Evolutionary conservation across 2,113 vertebrate species (phyloP).

Genomic region (Ceyx melanurus): DNA sequence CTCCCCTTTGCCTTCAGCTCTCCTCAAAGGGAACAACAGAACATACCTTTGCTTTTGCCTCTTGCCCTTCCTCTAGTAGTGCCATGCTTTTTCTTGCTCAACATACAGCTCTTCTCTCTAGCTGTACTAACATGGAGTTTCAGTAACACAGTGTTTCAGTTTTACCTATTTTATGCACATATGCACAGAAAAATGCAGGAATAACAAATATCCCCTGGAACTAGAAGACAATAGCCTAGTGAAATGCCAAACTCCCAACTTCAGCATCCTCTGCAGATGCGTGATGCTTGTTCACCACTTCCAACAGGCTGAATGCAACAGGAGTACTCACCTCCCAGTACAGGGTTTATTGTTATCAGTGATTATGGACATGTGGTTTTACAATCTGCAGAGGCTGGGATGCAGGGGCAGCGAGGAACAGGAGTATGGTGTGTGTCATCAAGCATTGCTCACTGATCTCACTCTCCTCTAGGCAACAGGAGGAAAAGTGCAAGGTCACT

Average conservation of each 20-base stretch:
- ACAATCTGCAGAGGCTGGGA: not conserved
- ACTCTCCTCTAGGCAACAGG: slow-evolving; percentile 28
- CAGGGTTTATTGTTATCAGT: slow-evolving; percentile 32
- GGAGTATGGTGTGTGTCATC: not conserved
- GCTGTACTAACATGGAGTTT: not conserved
- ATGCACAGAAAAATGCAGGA: not conserved
- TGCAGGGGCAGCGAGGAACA: not conserved
- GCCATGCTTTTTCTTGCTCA: not conserved
- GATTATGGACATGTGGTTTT: not conserved
- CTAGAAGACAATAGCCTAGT: not conserved
- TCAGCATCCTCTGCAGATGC: not conserved
- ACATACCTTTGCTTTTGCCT: not conserved
- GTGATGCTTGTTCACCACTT: slow-evolving; percentile 14
- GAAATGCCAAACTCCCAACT: not conserved
- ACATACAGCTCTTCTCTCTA: not conserved
- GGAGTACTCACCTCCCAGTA: not conserved
- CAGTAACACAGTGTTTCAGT: not conserved
- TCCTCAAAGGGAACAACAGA: slow-evolving; percentile 34
- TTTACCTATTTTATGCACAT: slow-evolving; percentile 10
- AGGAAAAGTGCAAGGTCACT: slow-evolving; percentile 42
- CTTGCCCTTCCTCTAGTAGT: not conserved
- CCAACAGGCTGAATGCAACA: not conserved
- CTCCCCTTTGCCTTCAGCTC: slow-evolving; percentile 44
- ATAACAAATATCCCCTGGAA: not conserved
- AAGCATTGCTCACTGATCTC: slow-evolving; percentile 16